Base-by-base conservation (phyloP, 2,797 vertebrate genomes). In the Danio jaintianensis region DNA sequence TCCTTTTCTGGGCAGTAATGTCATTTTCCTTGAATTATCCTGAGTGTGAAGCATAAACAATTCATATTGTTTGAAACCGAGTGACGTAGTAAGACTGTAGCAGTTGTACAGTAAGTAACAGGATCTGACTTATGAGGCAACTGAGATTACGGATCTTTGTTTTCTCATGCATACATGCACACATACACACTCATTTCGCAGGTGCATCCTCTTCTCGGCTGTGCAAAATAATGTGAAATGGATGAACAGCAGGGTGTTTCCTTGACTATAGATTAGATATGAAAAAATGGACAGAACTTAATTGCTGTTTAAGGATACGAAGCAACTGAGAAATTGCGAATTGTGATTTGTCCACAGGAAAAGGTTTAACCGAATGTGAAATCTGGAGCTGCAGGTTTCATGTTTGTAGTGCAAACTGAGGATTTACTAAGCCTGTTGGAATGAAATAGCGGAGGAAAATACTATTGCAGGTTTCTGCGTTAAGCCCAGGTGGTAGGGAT, bases 201-300 rank as follows among this genome's bases (percentile, higher is more conserved):
- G 93, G 91, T 94, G 92, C 91, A 86, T 93, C 93, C 92, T 90
- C 85, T 64, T 84, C 84, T 86, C 78, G 45, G 0, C 45, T 81
- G 68, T 7, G 91, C 92, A 90, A 91, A 93, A 93, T 92, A 11
- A 9, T 79, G 45, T 72, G 82, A 73, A 87, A 91, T 90, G 89
- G 90, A 90, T 92, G 91, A 84, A 53, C 80, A 0, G 70, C 8
- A 61, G 15, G 36, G 74, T 82, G 72, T 84, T 79, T 79, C n/a
- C 38, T 38, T 70, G 73, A 75, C 62, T 78, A 79, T 12, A 73
- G 63, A 50, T 62, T 71, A 62, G 47, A 75, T 50, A 67, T 9
- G 15, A 8, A 68, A 38, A 6, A 64, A 20, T 43, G 2, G 68
- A 38, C 10, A 53, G n/a, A 73, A 66, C 55, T 16, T 9, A 48